A percentile compares a stretch with the other conserved stretches of the same genome.
These are phyloP conservation scores for Lutraria lutraria DNA, from an alignment of 2,888 invertebrate species.

Conservation along the genomic window DNA sequence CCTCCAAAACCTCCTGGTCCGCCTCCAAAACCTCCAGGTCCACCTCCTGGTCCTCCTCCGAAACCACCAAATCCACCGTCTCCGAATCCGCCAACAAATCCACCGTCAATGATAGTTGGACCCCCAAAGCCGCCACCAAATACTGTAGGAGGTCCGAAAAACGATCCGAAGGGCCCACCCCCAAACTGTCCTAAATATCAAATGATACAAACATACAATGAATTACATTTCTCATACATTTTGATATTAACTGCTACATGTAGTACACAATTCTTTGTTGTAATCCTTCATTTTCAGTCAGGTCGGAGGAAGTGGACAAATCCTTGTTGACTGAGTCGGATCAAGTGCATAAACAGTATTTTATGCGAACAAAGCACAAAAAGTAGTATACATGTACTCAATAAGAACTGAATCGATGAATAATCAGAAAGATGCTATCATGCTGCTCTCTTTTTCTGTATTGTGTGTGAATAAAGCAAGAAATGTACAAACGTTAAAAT, in stretches of 20 bases:
- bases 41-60: slow-evolving; percentile 30
- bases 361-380: too few relatives aligned
- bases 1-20: slow-evolving; percentile 34
- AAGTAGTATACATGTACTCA: too few relatives aligned
- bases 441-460: too few relatives aligned
- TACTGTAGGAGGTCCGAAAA: neutral
- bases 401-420: too few relatives aligned
- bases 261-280: too few relatives aligned
- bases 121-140: slow-evolving; percentile 20
- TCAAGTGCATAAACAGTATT: too few relatives aligned
- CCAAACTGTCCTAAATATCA: slow-evolving; percentile 18
- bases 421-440: too few relatives aligned
- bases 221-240: neutral
- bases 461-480: too few relatives aligned
- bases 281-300: too few relatives aligned
- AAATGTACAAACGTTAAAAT: too few relatives aligned
- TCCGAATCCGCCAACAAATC: slow-evolving; percentile 34
- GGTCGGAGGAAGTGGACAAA: too few relatives aligned
- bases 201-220: neutral
- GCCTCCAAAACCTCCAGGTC: slow-evolving; percentile 34
- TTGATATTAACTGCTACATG: neutral
- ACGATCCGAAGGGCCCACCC: neutral
- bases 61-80: slow-evolving; percentile 33
- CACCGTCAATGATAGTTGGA: neutral
- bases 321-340: too few relatives aligned